Evolutionary conservation across 1,140 invertebrate species (phyloP).

Genomic region (Ooceraea biroi): DNA sequence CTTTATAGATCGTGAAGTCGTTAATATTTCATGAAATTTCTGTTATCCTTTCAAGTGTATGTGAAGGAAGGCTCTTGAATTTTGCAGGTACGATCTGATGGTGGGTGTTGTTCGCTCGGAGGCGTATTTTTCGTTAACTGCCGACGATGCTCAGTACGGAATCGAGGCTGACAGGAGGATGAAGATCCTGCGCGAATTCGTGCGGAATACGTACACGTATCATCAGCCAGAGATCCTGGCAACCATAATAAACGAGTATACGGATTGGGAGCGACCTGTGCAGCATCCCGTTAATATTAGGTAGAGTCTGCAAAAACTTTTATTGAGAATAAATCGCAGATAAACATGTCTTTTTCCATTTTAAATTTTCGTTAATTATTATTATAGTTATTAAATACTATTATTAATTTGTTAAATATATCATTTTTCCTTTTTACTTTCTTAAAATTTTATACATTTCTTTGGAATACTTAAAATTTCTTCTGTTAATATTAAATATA

Average conservation of each 20-base stretch:
- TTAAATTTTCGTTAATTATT: neutral
- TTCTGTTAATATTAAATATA: no score
- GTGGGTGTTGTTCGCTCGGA: conserved; percentile 95
- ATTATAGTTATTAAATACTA: neutral
- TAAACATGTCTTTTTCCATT: neutral
- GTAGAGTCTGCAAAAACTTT: conserved; percentile 80
- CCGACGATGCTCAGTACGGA: conserved; percentile 96
- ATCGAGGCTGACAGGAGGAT: conserved; percentile 95
- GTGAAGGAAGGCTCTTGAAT: neutral
- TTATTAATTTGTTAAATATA: neutral
- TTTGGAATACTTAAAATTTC: no score
- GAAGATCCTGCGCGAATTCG: conserved; percentile 96
- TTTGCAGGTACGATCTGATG: conserved; percentile 94
- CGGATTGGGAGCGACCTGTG: conserved; percentile 97
- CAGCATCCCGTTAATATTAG: conserved; percentile 96
- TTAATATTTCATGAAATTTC: conserved; percentile 3
- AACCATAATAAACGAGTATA: conserved; percentile 98
- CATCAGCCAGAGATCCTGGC: conserved; percentile 94
- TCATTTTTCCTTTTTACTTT: no score
- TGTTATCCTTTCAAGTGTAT: neutral
- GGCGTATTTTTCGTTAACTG: conserved; percentile 95
- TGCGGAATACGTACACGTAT: conserved; percentile 96
- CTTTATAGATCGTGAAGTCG: neutral
- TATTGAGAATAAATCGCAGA: neutral
- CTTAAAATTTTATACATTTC: no score